Evolutionary conservation across 1,140 invertebrate species (phyloP).

Genomic region (Musca vetustissima): DNA sequence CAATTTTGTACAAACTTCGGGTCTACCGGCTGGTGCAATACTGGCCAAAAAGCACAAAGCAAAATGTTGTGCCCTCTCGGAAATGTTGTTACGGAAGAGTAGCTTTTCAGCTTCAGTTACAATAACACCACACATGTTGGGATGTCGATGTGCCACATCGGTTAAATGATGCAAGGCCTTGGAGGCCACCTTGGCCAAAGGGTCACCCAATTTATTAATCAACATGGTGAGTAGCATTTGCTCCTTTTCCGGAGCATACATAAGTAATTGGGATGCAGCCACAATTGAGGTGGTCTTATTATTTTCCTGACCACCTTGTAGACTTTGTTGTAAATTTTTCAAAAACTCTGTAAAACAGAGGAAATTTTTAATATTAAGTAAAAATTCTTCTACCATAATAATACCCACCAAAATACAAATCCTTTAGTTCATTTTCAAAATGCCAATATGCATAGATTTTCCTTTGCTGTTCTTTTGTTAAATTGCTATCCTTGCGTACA

Average conservation of each 20-base stretch:
- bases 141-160: slow-evolving; percentile 81
- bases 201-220: slow-evolving; percentile 96
- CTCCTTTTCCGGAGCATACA: slow-evolving; percentile 86
- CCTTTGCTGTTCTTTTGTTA: slow-evolving; percentile 56
- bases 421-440: slow-evolving; percentile 76
- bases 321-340: slow-evolving; percentile 48
- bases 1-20: slow-evolving; percentile 76
- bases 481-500: slow-evolving; percentile 40
- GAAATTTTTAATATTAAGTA: slow-evolving; percentile 1
- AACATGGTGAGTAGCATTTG: slow-evolving; percentile 78
- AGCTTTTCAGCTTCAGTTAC: slow-evolving; percentile 86
- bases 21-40: slow-evolving; percentile 65
- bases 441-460: slow-evolving; percentile 61
- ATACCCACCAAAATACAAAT: slow-evolving; percentile 60
- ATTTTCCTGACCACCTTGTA: slow-evolving; percentile 61
- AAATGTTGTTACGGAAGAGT: slow-evolving; percentile 83
- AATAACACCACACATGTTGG: slow-evolving; percentile 89
- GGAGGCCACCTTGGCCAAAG: slow-evolving; percentile 81
- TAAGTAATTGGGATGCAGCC: slow-evolving; percentile 77
- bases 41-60: slow-evolving; percentile 89
- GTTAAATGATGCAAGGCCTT: slow-evolving; percentile 85
- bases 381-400: not conserved
- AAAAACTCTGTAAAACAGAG: slow-evolving; percentile 39
- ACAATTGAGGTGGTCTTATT: slow-evolving; percentile 82
- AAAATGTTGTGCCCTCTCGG: slow-evolving; percentile 87